Percentiles rank a stretch among this genome's conserved stretches.
Evolutionary conservation across 2,888 invertebrate genomes (phyloP).

Genomic region (Phrixothrix hirtus): DNA sequence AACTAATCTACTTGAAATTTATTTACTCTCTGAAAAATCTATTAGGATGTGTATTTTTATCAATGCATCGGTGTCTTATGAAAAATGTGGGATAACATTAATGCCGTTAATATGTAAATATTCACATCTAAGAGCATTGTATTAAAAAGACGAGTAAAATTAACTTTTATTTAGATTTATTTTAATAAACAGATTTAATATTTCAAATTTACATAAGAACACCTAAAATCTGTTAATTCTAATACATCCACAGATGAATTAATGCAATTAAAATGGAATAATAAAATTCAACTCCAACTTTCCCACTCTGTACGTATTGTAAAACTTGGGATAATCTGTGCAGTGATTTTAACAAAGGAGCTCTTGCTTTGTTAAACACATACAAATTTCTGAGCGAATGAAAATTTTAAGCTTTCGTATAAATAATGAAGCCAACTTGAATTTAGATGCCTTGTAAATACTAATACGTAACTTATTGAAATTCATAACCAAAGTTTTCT

Average conservation of each 20-base stretch:
- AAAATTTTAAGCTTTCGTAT: slow-evolving; percentile 48
- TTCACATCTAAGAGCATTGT: too few species aligned
- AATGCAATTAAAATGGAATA: slow-evolving; percentile 25
- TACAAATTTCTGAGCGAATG: slow-evolving; percentile 45
- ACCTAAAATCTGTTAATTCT: slow-evolving; percentile 20
- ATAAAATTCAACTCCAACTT: slow-evolving; percentile 14
- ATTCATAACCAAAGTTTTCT: slow-evolving; percentile 50
- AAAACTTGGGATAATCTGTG: slow-evolving; percentile 28
- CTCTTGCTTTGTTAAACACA: slow-evolving; percentile 45
- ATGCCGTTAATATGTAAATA: too few species aligned
- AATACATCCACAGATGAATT: slow-evolving; percentile 26
- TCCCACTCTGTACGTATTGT: slow-evolving; percentile 20
- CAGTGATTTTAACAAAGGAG: slow-evolving; percentile 27
- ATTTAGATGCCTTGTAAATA: slow-evolving; percentile 48
- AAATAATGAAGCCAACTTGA: slow-evolving; percentile 46
- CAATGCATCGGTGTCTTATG: too few species aligned
- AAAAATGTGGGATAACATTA: too few species aligned
- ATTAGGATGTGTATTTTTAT: too few species aligned
- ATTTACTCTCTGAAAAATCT: too few species aligned
- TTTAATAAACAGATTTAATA: neutral
- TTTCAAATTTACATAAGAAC: slow-evolving; percentile 2
- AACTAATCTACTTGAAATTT: too few species aligned
- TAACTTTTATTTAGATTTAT: too few species aligned
- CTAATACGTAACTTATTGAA: slow-evolving; percentile 53
- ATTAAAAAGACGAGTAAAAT: too few species aligned